A percentile compares a stretch with the other conserved stretches of the same genome.
phyloP scores from a whole-genome alignment of 2,797 vertebrate species.

The Loriculus beryllinus region DNA sequence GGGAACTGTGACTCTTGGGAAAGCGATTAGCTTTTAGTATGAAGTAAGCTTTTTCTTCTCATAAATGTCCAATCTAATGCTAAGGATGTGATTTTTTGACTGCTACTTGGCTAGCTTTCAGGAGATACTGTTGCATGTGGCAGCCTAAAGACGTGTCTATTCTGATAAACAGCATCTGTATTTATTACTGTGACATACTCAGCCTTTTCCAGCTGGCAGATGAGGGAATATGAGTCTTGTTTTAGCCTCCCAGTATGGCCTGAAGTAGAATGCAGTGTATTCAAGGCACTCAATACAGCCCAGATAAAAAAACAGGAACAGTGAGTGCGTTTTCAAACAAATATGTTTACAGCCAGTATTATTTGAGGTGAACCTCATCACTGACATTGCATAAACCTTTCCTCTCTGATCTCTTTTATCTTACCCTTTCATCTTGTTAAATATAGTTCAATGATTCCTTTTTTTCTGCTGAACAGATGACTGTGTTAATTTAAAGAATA shows the following conservation, averaged over 20 bases:
- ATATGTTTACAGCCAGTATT: background rate
- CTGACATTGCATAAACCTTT: background rate
- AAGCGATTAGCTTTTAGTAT: background rate
- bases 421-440: constrained; percentile 11
- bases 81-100: constrained; percentile 7
- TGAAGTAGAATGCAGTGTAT: background rate
- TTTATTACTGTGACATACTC: constrained; percentile 4
- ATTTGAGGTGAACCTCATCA: background rate
- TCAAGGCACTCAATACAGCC: background rate
- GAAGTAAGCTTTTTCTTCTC: background rate
- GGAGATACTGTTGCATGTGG: background rate
- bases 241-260: background rate
- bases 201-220: background rate
- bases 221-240: background rate
- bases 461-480: background rate
- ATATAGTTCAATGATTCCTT: background rate
- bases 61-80: background rate
- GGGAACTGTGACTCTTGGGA: background rate
- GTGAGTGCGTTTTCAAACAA: background rate
- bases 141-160: background rate
- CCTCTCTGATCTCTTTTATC: background rate
- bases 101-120: constrained; percentile 1
- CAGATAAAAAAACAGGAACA: background rate
- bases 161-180: background rate
- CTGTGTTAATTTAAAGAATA: constrained; percentile 25